These are phyloP conservation scores for Hypomesus transpacificus DNA, from an alignment of 2,113 vertebrate species.

Conservation along the genomic window DNA sequence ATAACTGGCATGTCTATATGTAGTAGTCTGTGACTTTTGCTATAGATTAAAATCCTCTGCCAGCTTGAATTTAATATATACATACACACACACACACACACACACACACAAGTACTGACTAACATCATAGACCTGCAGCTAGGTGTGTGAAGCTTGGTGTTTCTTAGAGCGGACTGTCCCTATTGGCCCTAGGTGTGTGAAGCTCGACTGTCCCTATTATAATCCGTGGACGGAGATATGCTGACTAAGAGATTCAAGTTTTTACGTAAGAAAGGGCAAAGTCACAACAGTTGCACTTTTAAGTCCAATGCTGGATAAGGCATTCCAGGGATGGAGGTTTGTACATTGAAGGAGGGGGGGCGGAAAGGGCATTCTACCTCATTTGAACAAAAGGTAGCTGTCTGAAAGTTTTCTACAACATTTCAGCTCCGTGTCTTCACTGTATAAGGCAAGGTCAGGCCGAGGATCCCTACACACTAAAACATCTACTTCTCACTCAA, in stretches of 20 bases:
- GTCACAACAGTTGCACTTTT: slow-evolving; percentile 32
- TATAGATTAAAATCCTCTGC: neutral
- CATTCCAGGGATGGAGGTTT: slow-evolving; percentile 52
- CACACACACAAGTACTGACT: neutral
- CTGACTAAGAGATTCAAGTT: slow-evolving; percentile 20
- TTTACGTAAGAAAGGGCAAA: slow-evolving; percentile 36
- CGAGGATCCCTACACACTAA: slow-evolving; percentile 60
- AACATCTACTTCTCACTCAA: slow-evolving; percentile 62
- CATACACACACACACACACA: too few species aligned
- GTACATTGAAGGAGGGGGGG: slow-evolving; percentile 2
- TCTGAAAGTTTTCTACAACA: slow-evolving; percentile 36
- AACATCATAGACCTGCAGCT: neutral
- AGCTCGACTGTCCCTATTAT: slow-evolving; percentile 26
- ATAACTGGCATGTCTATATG: slow-evolving; percentile 22
- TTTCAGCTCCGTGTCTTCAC: slow-evolving; percentile 32
- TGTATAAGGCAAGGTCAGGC: slow-evolving; percentile 67
- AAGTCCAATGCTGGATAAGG: slow-evolving; percentile 60
- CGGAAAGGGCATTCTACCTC: neutral
- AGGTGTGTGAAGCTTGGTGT: slow-evolving; percentile 15
- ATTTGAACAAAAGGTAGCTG: slow-evolving; percentile 18
- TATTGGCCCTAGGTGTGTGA: neutral
- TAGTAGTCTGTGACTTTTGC: slow-evolving; percentile 16
- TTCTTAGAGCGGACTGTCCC: slow-evolving; percentile 17
- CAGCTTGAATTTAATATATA: too few species aligned
- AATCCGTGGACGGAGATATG: slow-evolving; percentile 27